Base-by-base conservation (phyloP, 2,888 invertebrate genomes). In the Julus scandinavius region DNA sequence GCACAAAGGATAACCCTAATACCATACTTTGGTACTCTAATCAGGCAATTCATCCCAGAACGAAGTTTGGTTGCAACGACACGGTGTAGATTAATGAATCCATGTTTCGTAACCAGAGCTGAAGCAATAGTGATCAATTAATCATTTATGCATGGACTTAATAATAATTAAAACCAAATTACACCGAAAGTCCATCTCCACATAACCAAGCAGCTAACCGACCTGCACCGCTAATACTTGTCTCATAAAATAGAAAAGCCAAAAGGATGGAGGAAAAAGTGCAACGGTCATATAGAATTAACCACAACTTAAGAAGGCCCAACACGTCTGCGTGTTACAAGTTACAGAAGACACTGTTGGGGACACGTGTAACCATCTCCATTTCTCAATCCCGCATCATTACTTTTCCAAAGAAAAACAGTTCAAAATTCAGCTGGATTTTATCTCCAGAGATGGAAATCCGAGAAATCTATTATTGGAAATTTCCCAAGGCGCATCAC, bases 401-500 rank as follows among this genome's bases (percentile, higher is more conserved):
- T 80, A 80, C 80, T 80, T 80, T 80, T 80, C 80, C 80, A 80
- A 80, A 80, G 80, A 80, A 80, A 80, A 80, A 38, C 80, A 80
- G 80, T 80, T 80, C 80, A 80, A 80, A 80, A 80, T 80, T 80
- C 80, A 80, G 80, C 80, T 80, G 80, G 80, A 38, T 80, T 80
- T 80, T 80, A 80, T 80, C 80, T 80, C 80, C 38, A 80, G 80
- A 80, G 80, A 80, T 80, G 80, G 38, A 80, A 80, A 80, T 80
- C 80, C 80, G 11, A 38, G 80, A 80, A 80, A 80, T 80, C 80
- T 80, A 38, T 80, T 80, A 80, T 80, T 80, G 80, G 80, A 80
- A 80, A 80, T 80, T 80, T 80, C 80, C 80, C 80, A 80, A 80
- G 80, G 80, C 80, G 80, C 80, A 80, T 80, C 80, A 80, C 80